Percentiles rank a stretch among this genome's conserved stretches.
These are phyloP conservation scores for Tetramorium bicarinatum DNA, from an alignment of 2,888 invertebrate genomes.

Conservation along the genomic window DNA sequence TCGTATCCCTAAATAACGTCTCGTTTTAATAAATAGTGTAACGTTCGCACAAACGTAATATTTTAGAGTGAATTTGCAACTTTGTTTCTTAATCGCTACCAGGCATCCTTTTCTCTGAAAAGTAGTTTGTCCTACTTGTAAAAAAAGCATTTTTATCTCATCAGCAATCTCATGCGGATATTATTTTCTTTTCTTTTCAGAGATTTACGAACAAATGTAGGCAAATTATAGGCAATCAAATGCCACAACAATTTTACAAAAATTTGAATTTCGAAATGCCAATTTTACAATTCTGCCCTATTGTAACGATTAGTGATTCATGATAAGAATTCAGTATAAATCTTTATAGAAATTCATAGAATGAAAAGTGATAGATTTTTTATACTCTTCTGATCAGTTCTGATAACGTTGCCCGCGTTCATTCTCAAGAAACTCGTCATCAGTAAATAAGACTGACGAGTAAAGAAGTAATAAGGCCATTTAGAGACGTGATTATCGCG, in stretches of 20 bases:
- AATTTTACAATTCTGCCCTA: no score
- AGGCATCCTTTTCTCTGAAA: background rate
- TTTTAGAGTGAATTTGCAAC: background rate
- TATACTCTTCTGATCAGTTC: background rate
- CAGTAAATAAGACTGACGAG: slow-evolving; percentile 9
- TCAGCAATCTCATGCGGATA: background rate
- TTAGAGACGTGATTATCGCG: slow-evolving; percentile 64
- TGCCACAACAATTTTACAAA: no score
- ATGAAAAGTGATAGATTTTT: background rate
- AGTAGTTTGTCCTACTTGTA: background rate
- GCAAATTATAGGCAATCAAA: no score
- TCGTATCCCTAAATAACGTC: slow-evolving; percentile 14
- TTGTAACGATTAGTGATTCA: background rate
- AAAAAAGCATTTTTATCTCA: slow-evolving; percentile 1
- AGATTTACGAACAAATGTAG: no score
- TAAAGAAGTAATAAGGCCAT: slow-evolving; percentile 48
- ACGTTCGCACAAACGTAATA: slow-evolving; percentile 5
- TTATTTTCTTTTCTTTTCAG: background rate
- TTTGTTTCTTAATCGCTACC: background rate
- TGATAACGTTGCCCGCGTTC: background rate
- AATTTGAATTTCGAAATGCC: no score
- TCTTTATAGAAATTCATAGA: no score
- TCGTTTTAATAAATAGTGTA: slow-evolving; percentile 14
- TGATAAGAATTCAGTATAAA: background rate
- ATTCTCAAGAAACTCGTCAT: slow-evolving; percentile 41